Evolutionary conservation across 2,113 vertebrate genomes (phyloP).

Genomic region (Pheucticus melanocephalus): DNA sequence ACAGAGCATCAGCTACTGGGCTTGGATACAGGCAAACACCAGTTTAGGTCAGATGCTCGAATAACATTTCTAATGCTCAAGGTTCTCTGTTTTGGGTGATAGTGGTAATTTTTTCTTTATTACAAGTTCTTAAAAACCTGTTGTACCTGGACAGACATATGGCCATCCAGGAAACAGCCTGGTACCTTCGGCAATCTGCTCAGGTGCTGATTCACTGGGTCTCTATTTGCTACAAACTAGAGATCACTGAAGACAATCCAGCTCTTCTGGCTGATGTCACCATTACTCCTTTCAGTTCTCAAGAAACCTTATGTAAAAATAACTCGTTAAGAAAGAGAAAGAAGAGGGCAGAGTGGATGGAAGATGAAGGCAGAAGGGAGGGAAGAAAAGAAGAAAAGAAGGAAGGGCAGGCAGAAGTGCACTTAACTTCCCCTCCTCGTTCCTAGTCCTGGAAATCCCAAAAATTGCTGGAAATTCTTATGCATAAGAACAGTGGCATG

Average conservation of each 20-base stretch:
- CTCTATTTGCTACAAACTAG: neutral
- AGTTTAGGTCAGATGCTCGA: neutral
- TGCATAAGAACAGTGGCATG: neutral
- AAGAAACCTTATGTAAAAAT: neutral
- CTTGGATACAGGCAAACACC: neutral
- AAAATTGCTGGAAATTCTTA: neutral
- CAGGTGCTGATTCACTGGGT: neutral
- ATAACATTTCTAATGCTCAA: neutral
- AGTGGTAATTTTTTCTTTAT: neutral
- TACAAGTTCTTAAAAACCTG: neutral
- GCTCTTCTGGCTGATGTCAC: neutral
- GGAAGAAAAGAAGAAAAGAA: neutral
- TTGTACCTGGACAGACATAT: neutral
- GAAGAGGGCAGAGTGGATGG: neutral
- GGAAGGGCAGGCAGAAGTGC: neutral
- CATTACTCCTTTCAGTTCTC: neutral
- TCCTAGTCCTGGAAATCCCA: neutral
- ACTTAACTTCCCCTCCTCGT: neutral
- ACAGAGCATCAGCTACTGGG: neutral
- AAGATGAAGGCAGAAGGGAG: neutral
- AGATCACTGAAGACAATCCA: fast-evolving
- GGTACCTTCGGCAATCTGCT: neutral
- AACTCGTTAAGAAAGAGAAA: neutral
- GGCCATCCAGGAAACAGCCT: neutral
- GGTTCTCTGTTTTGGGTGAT: neutral